phyloP scores from a whole-genome alignment of 2,888 invertebrate species.

The Mythimna impura region DNA sequence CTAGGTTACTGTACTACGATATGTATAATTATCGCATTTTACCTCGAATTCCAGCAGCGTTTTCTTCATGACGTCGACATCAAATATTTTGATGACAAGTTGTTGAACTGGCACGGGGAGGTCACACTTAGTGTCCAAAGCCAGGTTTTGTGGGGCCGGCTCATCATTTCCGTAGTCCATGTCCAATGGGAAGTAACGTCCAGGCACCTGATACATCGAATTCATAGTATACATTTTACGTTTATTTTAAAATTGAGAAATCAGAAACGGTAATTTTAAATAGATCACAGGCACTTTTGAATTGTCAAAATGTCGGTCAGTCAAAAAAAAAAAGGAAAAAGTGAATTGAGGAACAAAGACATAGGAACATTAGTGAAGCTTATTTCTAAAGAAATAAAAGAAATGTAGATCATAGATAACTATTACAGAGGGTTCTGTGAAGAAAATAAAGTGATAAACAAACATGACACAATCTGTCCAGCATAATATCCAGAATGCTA shows the following conservation, averaged over 20 bases:
- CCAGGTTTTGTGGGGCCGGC: slow-evolving; percentile 81
- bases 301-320: too few relatives aligned
- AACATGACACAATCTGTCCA: too few relatives aligned
- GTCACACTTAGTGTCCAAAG: slow-evolving; percentile 91
- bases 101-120: slow-evolving; percentile 95
- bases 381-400: too few relatives aligned
- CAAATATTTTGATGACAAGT: slow-evolving; percentile 96
- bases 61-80: slow-evolving; percentile 97
- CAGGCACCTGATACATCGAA: slow-evolving; percentile 89
- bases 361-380: not conserved
- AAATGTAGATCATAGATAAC: too few relatives aligned
- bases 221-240: not conserved
- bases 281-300: too few relatives aligned
- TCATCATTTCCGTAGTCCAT: slow-evolving; percentile 95
- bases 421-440: too few relatives aligned
- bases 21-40: slow-evolving; percentile 8
- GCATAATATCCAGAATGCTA: too few relatives aligned
- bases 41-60: slow-evolving; percentile 98
- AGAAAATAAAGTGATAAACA: too few relatives aligned
- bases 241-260: too few relatives aligned
- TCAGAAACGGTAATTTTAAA: too few relatives aligned
- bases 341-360: not conserved
- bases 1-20: too few relatives aligned
- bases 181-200: slow-evolving; percentile 95
- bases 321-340: too few relatives aligned